Evolutionary conservation across 2,888 invertebrate species (phyloP), one percentile per base, ranked within the genome.

Genomic region (Drosophila recens): DNA sequence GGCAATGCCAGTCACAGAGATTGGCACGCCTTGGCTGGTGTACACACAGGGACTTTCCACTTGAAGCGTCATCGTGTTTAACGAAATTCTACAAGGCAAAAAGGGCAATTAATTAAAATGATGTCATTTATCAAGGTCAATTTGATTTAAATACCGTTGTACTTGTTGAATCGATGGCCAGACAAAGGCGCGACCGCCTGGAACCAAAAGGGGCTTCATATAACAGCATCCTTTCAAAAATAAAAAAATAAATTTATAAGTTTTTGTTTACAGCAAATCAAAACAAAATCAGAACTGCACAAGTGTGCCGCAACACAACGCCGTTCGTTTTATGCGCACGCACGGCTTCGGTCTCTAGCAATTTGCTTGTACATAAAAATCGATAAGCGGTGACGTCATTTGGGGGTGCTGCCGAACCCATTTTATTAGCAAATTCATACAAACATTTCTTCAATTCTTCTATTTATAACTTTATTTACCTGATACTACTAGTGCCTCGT

Each of bases 11-110:
- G 98, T 98, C 38, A 99, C 98, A 27, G 98, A 98, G 92, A 99
- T 98, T 20, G 98, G 98, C 30, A 99, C 98, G 62, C 98, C 98
- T 93, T 98, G 98, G 90, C 97, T 97, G 46, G 98, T 98, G 93
- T 98, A 98, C 6, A 99, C 98, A 59, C 97, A 97, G 9, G 98
- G 97, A 87, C 98, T 98, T 92, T 98, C 98, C 62, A 99, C 98
- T 93, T 97, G 97, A 59, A 99, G 94, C 2, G 98, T 99, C 98
- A 99, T 98, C 0, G 98, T 98, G 93, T 98, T 99, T 83, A 99
- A 94, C 6, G 98, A 98, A 91, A 99, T 98, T 92, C 98, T 97
- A 90, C 13, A 56, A 6, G n/a, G 15, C 38, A 13, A 58, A 20
- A 27, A 6, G 27, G 0, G 23, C 15, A 46, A 15, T 57, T 42